Percentiles rank a stretch among this genome's conserved stretches.
Evolutionary conservation across 2,113 vertebrate species (phyloP).

Genomic region (Cephalopholis sonnerati): DNA sequence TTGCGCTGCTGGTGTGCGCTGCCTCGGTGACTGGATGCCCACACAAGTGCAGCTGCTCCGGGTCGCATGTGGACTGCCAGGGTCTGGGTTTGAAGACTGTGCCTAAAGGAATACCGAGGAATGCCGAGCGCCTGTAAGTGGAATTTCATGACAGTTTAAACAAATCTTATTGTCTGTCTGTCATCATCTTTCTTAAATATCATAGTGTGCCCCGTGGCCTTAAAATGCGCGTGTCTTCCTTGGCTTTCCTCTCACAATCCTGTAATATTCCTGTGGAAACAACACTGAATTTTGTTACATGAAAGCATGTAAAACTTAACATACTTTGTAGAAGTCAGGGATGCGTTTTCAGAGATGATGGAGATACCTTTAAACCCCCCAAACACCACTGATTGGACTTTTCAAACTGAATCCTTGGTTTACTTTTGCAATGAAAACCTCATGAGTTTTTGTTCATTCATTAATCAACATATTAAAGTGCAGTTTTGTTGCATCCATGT

Average conservation of each 20-base stretch:
- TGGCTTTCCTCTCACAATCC: background rate
- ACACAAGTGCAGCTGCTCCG: constrained; percentile 96
- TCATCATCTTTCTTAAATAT: background rate
- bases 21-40: constrained; percentile 90
- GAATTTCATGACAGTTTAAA: background rate
- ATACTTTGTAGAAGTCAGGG: too few relatives aligned
- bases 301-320: background rate
- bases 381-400: background rate
- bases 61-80: constrained; percentile 97
- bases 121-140: constrained; percentile 96
- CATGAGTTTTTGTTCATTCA: background rate
- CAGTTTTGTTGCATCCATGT: background rate
- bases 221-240: background rate
- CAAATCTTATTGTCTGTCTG: background rate
- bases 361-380: background rate
- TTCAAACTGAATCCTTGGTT: background rate
- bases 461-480: background rate
- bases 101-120: constrained; percentile 94
- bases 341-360: background rate
- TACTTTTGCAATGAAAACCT: background rate
- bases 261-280: background rate
- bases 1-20: constrained; percentile 82
- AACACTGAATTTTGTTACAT: background rate
- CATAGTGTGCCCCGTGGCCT: background rate
- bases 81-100: constrained; percentile 92